phyloP scores from a whole-genome alignment of 2,888 invertebrate genomes.

The Hoplodrina blanda region DNA sequence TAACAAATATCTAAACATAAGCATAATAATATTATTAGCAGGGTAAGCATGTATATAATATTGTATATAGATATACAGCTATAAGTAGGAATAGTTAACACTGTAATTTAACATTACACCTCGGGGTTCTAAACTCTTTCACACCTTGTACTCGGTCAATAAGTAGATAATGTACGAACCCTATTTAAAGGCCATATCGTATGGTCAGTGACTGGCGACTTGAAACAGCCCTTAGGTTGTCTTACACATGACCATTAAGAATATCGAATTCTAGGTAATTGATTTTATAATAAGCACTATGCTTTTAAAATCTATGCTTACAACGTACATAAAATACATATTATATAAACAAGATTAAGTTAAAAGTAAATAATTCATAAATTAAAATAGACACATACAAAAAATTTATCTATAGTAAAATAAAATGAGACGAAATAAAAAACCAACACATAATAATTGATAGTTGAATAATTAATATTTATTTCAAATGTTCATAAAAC shows the following conservation, averaged over 20 bases:
- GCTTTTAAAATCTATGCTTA: not conserved
- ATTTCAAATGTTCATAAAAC: no score
- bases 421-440: no score
- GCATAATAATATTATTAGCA: no score
- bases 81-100: constrained; percentile 37
- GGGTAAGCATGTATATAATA: no score
- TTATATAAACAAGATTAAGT: no score
- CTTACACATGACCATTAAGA: constrained; percentile 71
- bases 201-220: constrained; percentile 85
- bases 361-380: not conserved
- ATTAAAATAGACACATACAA: not conserved
- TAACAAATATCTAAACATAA: no score
- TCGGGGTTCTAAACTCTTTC: constrained; percentile 67
- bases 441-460: no score
- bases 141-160: constrained; percentile 88
- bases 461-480: no score
- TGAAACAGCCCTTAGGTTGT: constrained; percentile 79
- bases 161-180: constrained; percentile 82
- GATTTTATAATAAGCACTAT: not conserved
- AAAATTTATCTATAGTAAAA: no score
- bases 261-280: not conserved
- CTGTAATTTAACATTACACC: constrained; percentile 35
- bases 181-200: constrained; percentile 78
- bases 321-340: no score
- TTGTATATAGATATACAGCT: no score